A percentile compares a stretch with the other conserved stretches of the same genome.
phyloP scores from a whole-genome alignment of 2,888 invertebrate genomes.

The Miltochrista miniata region DNA sequence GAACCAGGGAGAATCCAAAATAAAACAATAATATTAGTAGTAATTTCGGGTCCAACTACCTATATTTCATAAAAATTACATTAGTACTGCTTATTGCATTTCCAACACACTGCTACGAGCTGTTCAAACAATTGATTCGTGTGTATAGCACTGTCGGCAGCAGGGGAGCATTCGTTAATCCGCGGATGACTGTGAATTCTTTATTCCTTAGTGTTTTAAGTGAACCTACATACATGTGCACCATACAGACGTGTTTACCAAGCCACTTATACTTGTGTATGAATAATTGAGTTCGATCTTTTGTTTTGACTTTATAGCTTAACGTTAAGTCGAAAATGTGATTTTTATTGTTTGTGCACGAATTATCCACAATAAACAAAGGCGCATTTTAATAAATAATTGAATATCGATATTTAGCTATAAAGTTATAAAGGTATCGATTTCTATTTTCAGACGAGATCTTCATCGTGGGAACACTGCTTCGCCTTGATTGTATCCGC shows the following conservation, averaged over 20 bases:
- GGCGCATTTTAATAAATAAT: constrained; percentile 23
- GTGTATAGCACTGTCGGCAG: constrained; percentile 41
- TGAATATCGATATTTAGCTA: constrained; percentile 19
- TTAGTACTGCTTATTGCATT: too few relatives aligned
- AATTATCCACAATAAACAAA: constrained; percentile 24
- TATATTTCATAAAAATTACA: too few relatives aligned
- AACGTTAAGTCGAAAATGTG: constrained; percentile 18
- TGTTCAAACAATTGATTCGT: constrained; percentile 23
- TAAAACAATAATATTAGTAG: too few relatives aligned
- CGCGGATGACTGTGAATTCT: constrained; percentile 51
- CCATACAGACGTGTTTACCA: background rate
- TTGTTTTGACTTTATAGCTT: constrained; percentile 30
- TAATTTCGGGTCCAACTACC: background rate
- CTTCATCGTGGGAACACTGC: constrained; percentile 49
- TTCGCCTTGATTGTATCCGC: constrained; percentile 50
- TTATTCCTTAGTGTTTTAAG: constrained; percentile 44
- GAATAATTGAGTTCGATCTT: constrained; percentile 21
- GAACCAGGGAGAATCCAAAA: too few relatives aligned
- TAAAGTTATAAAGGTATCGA: constrained; percentile 35
- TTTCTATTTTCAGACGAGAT: constrained; percentile 22
- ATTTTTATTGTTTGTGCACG: constrained; percentile 18
- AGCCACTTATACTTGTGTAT: constrained; percentile 5
- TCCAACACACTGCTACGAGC: background rate
- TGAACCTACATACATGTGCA: constrained; percentile 12
- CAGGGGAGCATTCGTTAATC: constrained; percentile 55